phyloP scores from a whole-genome alignment of 2,888 invertebrate genomes.

The Caenorhabditis drosophilae region DNA sequence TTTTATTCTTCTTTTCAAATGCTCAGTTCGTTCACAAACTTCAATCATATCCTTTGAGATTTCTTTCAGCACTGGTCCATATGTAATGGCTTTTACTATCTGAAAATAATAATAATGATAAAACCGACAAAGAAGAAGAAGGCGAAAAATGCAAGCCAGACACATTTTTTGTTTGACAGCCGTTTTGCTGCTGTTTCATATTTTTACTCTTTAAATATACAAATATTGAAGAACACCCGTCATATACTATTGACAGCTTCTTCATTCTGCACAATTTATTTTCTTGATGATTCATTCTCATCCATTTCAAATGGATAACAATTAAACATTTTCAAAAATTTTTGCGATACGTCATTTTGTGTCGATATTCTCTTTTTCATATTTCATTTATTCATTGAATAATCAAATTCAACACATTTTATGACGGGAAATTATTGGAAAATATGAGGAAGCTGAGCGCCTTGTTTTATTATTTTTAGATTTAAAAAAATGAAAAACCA shows the following conservation, averaged over 20 bases:
- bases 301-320: too few species aligned
- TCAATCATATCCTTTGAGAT: conserved; percentile 37
- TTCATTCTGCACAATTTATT: background rate
- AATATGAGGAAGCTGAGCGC: too few species aligned
- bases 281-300: too few species aligned
- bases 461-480: too few species aligned
- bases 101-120: conserved; percentile 7
- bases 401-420: too few species aligned
- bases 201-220: background rate
- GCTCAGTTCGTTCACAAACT: conserved; percentile 27
- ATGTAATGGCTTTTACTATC: conserved; percentile 25
- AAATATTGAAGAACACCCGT: background rate
- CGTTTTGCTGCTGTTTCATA: background rate
- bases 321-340: too few species aligned
- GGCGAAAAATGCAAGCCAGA: too few species aligned
- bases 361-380: too few species aligned
- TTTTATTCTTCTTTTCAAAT: conserved; percentile 14
- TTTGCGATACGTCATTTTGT: too few species aligned
- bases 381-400: too few species aligned
- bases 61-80: conserved; percentile 28
- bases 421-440: too few species aligned
- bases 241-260: background rate
- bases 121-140: background rate
- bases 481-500: background rate
- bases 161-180: too few species aligned